Conservation (phyloP, 37 sponge, comb jelly and placozoan species). For the Haliclona indistincta region DNA sequence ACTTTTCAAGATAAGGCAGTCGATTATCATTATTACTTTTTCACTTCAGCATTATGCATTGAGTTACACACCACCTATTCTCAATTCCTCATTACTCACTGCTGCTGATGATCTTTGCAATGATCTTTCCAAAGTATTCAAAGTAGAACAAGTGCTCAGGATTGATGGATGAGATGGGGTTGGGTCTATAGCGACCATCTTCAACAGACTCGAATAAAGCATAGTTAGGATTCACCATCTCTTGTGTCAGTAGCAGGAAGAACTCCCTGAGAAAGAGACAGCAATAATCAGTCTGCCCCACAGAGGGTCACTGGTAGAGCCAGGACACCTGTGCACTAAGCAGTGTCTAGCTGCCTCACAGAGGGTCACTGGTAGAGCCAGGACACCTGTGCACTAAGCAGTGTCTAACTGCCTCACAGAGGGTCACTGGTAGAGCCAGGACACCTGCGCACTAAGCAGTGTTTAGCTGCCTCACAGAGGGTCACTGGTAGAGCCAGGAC, state of each 20-base stretch:
- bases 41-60: not conserved
- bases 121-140: conserved; percentile 51
- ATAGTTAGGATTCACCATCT: conserved; percentile 69
- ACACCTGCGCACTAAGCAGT: no score
- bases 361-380: no score
- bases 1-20: not conserved
- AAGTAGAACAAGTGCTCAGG: conserved; percentile 63
- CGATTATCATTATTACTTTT: not conserved
- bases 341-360: no score
- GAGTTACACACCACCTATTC: not conserved
- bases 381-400: no score
- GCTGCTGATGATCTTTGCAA: conserved; percentile 62
- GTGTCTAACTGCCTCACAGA: no score
- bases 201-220: conserved; percentile 44
- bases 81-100: conserved; percentile 38
- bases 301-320: no score
- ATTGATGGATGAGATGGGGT: conserved; percentile 47
- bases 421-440: no score
- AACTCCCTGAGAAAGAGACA: conserved; percentile 49
- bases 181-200: conserved; percentile 63
- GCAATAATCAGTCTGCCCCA: not conserved
- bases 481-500: no score
- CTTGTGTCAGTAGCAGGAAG: conserved; percentile 57
- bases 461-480: no score
- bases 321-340: no score